Evolutionary conservation across 2,888 invertebrate species (phyloP), one percentile per base, ranked within the genome.

Genomic region (Caenorhabditis afra): DNA sequence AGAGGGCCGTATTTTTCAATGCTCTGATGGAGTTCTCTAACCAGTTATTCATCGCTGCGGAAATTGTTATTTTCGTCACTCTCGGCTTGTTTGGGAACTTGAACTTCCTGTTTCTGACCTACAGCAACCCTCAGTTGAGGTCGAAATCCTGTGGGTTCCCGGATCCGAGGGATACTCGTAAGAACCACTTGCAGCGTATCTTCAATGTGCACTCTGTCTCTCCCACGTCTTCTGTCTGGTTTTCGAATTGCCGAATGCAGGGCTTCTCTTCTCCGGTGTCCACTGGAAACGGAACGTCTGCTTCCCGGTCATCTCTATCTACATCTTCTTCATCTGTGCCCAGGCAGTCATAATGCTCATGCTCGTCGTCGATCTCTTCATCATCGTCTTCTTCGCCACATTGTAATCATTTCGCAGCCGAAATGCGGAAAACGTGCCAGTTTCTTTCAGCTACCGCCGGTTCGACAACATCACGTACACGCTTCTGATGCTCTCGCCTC

Each of bases 51-150:
- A 71, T 77, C 18, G 70, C 65, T 12, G 29, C 23, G 4, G 65
- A 71, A 44, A 77, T 71, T 35, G 39, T 71, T 1, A 2, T 77
- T 7, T 77, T 77, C 70, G 52, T 50, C 20, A 29, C 71, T 1
- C 29, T 77, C 10, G 77, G 77, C n/a, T 22, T 71, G 1, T 77
- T 77, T 20, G 77, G 77, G 11, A 77, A 77, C 41, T 14, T 71
- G 8, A 64, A 70, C 23, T 47, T 77, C 3, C 16, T 77, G 1
- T 52, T 18, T 35, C 11, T 77, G 39, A 77, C 59, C 0, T 59
- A 41, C 12, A 16, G 5, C 12, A 65, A 65, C 23, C 57, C 58
- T 45, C 7, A 45, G 11, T 18, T 77, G 1, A 49, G 61, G 3
- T 71, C 59, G 10, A 77, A 77, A 29, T 77, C 77, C 18, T 59